phyloP scores from a whole-genome alignment of 2,888 invertebrate genomes.

The Mellilla xanthometata region DNA sequence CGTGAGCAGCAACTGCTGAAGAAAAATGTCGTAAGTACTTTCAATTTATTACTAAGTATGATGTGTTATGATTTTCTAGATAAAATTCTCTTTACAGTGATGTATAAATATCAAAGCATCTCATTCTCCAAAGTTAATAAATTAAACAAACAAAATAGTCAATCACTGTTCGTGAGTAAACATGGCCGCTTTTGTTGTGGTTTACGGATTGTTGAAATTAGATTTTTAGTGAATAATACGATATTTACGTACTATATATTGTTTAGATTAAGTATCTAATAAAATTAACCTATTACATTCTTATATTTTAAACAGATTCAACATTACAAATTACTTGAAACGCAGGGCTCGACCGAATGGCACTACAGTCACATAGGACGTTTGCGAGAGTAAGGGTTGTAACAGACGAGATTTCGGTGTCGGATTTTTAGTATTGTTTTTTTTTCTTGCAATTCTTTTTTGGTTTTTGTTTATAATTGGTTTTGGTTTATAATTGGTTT shows the following conservation, averaged over 20 bases:
- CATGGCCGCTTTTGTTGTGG: constrained; percentile 27
- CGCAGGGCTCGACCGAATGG: neutral
- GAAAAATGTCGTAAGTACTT: neutral
- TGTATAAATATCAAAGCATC: neutral
- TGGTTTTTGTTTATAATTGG: neutral
- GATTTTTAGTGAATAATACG: neutral
- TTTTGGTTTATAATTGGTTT: neutral
- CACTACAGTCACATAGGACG: neutral
- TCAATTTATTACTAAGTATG: neutral
- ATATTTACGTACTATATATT: neutral
- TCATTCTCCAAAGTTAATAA: neutral
- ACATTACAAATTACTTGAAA: neutral
- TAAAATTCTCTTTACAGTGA: neutral
- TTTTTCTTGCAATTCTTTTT: neutral
- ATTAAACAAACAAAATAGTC: neutral
- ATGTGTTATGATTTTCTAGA: neutral
- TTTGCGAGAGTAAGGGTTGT: neutral
- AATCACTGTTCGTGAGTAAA: constrained; percentile 84
- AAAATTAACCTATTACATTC: neutral
- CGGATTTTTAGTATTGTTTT: neutral
- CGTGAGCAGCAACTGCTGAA: neutral
- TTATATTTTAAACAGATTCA: neutral
- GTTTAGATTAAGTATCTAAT: neutral
- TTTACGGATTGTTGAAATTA: constrained; percentile 1
- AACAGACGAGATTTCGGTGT: neutral